These are phyloP conservation scores for Spermophilus dauricus DNA, from an alignment of 2,113 vertebrate species.

Conservation along the genomic window DNA sequence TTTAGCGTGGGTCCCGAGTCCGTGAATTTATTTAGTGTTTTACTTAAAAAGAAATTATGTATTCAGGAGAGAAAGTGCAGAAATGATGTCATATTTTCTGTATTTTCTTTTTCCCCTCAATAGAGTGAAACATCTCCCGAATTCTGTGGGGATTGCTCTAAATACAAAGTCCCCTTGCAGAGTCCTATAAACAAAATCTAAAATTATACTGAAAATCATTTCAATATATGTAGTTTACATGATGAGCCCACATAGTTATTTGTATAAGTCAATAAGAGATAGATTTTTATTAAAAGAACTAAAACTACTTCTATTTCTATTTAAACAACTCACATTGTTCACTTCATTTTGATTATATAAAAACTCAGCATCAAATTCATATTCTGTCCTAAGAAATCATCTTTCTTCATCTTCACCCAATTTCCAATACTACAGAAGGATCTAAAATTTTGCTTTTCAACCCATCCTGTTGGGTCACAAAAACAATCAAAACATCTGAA, in stretches of 20 bases:
- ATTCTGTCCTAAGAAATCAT: neutral
- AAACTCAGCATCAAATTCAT: neutral
- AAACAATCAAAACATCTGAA: neutral
- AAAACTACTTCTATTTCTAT: neutral
- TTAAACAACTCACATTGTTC: neutral
- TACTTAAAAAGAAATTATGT: conserved; percentile 67
- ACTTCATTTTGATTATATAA: neutral
- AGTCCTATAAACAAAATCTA: neutral
- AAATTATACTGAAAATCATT: neutral
- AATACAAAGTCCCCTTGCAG: neutral
- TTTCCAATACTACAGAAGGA: neutral
- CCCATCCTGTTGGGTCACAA: neutral
- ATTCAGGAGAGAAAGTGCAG: conserved; percentile 27
- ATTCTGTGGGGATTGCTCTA: rapidly evolving
- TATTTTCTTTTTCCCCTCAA: neutral
- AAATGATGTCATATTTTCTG: neutral
- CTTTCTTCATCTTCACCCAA: neutral
- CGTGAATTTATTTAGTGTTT: conserved; percentile 72
- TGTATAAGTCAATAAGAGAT: neutral
- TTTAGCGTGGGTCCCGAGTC: conserved; percentile 57
- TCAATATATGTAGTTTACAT: neutral
- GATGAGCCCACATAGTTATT: neutral
- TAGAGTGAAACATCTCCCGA: conserved; percentile 1
- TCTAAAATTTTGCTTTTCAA: neutral
- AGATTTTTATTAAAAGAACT: neutral